These are phyloP conservation scores for Cephus runcator DNA, from an alignment of 2,888 invertebrate species.

Conservation along the genomic window DNA sequence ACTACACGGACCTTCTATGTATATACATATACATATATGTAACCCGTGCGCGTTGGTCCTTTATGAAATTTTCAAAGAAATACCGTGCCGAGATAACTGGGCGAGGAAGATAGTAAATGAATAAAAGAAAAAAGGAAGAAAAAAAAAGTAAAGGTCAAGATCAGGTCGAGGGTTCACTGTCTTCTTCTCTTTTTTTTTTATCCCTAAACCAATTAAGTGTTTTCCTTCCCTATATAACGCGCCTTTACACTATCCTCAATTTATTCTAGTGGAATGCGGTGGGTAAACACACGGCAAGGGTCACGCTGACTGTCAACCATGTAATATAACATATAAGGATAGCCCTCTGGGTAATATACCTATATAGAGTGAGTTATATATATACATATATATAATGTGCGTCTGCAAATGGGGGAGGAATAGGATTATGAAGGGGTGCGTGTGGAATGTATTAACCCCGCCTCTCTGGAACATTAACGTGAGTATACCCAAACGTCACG, in stretches of 20 bases:
- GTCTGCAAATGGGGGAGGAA: background rate
- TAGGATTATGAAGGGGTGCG: background rate
- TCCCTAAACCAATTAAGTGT: slow-evolving; percentile 5
- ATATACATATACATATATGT: background rate
- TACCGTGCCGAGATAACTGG: background rate
- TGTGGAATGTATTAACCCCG: background rate
- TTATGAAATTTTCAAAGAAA: background rate
- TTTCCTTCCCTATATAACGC: slow-evolving; percentile 28
- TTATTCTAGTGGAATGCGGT: slow-evolving; percentile 35
- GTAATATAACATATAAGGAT: background rate
- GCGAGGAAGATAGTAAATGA: background rate
- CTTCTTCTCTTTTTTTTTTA: background rate
- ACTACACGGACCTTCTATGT: too few relatives aligned
- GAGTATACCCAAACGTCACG: background rate
- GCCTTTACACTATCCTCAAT: slow-evolving; percentile 30
- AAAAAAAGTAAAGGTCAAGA: background rate
- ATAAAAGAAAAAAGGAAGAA: background rate
- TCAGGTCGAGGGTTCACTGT: background rate
- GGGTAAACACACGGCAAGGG: slow-evolving; percentile 9
- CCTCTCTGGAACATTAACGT: background rate
- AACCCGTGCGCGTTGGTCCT: background rate
- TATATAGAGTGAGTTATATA: background rate
- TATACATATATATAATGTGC: too few relatives aligned
- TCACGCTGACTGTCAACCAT: too few relatives aligned
- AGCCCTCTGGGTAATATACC: background rate